These are phyloP conservation scores for Eupristina koningsbergeri DNA, from an alignment of 1,140 invertebrate genomes.

Conservation along the genomic window DNA sequence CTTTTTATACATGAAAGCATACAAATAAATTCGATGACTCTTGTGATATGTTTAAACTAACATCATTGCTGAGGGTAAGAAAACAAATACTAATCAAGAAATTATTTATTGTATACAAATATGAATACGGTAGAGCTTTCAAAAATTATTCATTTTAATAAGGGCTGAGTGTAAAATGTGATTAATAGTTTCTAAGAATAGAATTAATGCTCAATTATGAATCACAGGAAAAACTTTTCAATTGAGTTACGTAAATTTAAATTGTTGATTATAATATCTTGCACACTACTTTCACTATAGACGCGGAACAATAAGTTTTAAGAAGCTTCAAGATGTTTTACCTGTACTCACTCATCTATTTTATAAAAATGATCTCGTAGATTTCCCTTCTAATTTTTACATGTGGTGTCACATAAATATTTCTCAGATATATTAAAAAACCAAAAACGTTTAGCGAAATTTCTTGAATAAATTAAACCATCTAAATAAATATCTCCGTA, in stretches of 20 bases:
- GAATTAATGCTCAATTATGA: no score
- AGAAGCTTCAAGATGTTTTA: conserved; percentile 3
- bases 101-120: no score
- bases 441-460: conserved; percentile 8
- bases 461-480: conserved; percentile 18
- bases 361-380: background rate
- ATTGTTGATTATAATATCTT: background rate
- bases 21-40: no score
- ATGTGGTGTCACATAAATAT: background rate
- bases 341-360: background rate
- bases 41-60: no score
- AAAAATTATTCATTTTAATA: no score
- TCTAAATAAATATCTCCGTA: conserved; percentile 32
- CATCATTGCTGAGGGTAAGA: no score
- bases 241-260: conserved; percentile 47
- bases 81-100: no score
- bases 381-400: background rate
- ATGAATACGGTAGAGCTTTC: no score
- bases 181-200: no score
- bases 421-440: conserved; percentile 22
- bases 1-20: no score
- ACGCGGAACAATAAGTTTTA: conserved; percentile 34
- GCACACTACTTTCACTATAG: conserved; percentile 13
- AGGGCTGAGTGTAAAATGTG: no score
- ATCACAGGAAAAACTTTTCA: no score